These are phyloP conservation scores for Thalassaphorura encarpata DNA, from an alignment of 1,140 invertebrate species.

Conservation along the genomic window DNA sequence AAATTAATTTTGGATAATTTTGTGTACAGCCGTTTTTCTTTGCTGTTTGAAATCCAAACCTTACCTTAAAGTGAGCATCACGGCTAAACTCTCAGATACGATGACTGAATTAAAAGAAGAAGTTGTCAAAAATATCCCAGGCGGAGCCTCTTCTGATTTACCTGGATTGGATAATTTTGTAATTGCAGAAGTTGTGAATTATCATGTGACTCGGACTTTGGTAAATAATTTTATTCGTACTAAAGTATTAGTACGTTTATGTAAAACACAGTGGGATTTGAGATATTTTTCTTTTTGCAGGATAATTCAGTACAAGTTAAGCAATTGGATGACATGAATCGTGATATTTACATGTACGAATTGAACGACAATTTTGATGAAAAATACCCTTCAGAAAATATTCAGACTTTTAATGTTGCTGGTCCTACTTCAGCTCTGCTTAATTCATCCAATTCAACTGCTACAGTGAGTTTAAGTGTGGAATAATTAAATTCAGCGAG, in stretches of 20 bases:
- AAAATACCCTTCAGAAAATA: too few relatives aligned
- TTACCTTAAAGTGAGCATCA: conserved; percentile 47
- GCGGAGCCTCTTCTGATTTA: conserved; percentile 36
- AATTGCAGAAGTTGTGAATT: conserved; percentile 54
- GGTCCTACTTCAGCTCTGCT: too few relatives aligned
- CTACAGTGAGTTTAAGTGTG: too few relatives aligned
- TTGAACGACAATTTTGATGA: conserved; percentile 34
- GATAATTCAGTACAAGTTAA: conserved; percentile 1
- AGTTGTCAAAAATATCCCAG: conserved; percentile 39
- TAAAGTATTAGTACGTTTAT: too few relatives aligned
- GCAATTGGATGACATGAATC: conserved; percentile 36
- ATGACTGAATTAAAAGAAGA: conserved; percentile 49
- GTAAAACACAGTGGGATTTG: too few relatives aligned
- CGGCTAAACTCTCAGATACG: conserved; percentile 51
- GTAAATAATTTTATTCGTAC: too few relatives aligned
- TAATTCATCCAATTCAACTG: too few relatives aligned
- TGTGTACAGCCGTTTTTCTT: conserved; percentile 47
- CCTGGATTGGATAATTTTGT: conserved; percentile 42
- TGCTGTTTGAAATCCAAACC: conserved; percentile 42
- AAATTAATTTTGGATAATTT: conserved; percentile 8
- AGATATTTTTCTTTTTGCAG: too few relatives aligned
- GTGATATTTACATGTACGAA: conserved; percentile 48
- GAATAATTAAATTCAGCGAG: too few relatives aligned
- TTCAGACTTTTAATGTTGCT: too few relatives aligned
- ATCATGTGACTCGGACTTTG: conserved; percentile 53